Conservation (phyloP, 2,797 vertebrate species). For the Monodelphis domestica region DNA sequence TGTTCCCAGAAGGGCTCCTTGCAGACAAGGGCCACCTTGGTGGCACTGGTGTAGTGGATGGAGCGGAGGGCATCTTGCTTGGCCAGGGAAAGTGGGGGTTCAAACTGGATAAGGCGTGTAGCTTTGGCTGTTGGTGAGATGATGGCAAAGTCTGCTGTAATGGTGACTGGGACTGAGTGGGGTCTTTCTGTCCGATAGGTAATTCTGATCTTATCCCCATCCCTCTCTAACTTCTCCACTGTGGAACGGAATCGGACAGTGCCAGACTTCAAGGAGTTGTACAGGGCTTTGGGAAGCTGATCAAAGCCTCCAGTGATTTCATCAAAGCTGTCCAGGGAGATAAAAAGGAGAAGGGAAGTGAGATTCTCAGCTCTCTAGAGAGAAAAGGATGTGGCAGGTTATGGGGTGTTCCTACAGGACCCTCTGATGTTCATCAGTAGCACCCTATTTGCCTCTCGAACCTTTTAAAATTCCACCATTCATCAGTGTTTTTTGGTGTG, state of each 20-base stretch:
- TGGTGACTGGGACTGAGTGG: accelerated
- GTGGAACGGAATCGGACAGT: constrained; percentile 85
- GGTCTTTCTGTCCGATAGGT: constrained; percentile 71
- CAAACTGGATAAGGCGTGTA: constrained; percentile 86
- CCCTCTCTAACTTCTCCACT: constrained; percentile 84
- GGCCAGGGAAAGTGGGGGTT: constrained; percentile 84
- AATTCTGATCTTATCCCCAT: constrained; percentile 78
- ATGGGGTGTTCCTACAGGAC: neutral
- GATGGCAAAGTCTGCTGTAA: constrained; percentile 83
- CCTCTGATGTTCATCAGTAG: neutral
- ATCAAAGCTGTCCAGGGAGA: constrained; percentile 83
- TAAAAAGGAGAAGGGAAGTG: neutral
- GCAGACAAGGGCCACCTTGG: constrained; percentile 89
- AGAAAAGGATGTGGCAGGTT: neutral
- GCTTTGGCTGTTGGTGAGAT: constrained; percentile 89
- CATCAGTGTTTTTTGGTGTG: neutral
- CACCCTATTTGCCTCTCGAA: neutral
- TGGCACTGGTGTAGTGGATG: constrained; percentile 87
- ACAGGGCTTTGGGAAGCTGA: constrained; percentile 85
- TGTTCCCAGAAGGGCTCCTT: constrained; percentile 88
- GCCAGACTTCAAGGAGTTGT: constrained; percentile 76
- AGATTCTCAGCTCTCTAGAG: neutral
- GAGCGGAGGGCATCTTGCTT: constrained; percentile 88
- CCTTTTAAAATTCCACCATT: neutral
- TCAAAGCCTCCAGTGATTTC: constrained; percentile 90